Conservation (phyloP, 2,797 vertebrate genomes). For the Yasuhikotakia modesta region DNA sequence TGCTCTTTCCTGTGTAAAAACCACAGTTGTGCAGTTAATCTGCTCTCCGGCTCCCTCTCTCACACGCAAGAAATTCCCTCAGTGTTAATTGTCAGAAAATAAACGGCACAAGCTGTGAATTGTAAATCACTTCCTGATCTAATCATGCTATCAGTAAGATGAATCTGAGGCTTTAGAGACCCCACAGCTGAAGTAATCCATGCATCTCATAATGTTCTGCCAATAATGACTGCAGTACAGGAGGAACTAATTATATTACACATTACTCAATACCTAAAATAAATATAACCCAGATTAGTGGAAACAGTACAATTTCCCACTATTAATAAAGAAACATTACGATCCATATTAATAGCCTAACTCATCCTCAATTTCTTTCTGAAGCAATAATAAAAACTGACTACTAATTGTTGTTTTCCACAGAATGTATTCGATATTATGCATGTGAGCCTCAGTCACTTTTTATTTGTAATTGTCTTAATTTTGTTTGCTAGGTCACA, state of each 20-base stretch:
- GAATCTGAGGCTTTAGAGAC: conserved; percentile 48
- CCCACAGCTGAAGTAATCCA: conserved; percentile 51
- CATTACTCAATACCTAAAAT: conserved; percentile 63
- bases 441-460: not conserved
- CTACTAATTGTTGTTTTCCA: conserved; percentile 12
- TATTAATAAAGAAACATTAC: conserved; percentile 46
- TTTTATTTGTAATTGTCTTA: conserved; percentile 60
- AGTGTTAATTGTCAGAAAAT: conserved; percentile 61
- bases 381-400: conserved; percentile 26
- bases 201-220: conserved; percentile 62
- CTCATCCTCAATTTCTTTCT: conserved; percentile 33
- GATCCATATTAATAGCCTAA: conserved; percentile 45
- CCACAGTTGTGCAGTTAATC: not conserved
- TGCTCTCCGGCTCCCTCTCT: conserved; percentile 19
- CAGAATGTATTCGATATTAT: conserved; percentile 28
- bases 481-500: conserved; percentile 64
- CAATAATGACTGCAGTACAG: conserved; percentile 64
- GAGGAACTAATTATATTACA: conserved; percentile 62
- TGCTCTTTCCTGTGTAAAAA: conserved; percentile 37
- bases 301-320: conserved; percentile 35
- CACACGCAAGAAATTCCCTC: conserved; percentile 37
- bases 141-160: conserved; percentile 58
- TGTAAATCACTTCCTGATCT: conserved; percentile 60
- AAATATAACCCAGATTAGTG: conserved; percentile 35
- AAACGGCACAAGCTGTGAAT: conserved; percentile 54